These are phyloP conservation scores for Lepetodrilus schrolli DNA, from an alignment of 2,888 invertebrate genomes.

Conservation along the genomic window DNA sequence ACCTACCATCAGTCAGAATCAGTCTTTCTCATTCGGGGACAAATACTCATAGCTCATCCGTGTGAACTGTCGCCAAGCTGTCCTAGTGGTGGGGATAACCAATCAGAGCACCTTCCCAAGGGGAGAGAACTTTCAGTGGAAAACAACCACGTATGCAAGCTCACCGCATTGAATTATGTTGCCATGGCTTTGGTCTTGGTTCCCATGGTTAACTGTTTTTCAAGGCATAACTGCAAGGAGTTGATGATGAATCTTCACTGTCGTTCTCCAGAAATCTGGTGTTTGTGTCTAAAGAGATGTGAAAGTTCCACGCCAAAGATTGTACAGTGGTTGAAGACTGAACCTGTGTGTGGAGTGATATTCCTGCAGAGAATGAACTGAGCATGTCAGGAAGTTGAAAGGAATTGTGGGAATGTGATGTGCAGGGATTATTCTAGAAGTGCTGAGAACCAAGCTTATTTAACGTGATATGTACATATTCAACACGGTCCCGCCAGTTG, in stretches of 20 bases:
- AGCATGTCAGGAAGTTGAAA: too few relatives aligned
- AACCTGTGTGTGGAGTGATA: too few relatives aligned
- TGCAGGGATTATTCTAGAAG: neutral
- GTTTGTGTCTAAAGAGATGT: too few relatives aligned
- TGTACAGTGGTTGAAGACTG: too few relatives aligned
- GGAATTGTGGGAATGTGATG: conserved; percentile 1
- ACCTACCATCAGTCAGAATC: conserved; percentile 42
- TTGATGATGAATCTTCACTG: too few relatives aligned
- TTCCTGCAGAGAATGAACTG: too few relatives aligned
- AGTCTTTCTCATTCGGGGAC: conserved; percentile 64
- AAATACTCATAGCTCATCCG: conserved; percentile 55
- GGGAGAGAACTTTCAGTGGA: too few relatives aligned
- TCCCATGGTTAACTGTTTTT: neutral
- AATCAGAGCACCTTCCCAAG: too few relatives aligned
- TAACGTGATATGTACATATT: conserved; percentile 17
- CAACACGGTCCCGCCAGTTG: neutral
- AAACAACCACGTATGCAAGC: conserved; percentile 13
- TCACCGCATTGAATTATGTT: conserved; percentile 2
- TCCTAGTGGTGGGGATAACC: neutral
- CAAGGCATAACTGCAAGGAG: neutral
- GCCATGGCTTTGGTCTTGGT: conserved; percentile 6
- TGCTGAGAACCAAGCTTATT: conserved; percentile 4
- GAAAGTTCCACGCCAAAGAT: too few relatives aligned
- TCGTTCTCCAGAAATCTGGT: too few relatives aligned
- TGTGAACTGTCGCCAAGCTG: neutral